These are phyloP conservation scores for Parnassius orleans DNA, from an alignment of 2,888 invertebrate genomes.

Conservation along the genomic window DNA sequence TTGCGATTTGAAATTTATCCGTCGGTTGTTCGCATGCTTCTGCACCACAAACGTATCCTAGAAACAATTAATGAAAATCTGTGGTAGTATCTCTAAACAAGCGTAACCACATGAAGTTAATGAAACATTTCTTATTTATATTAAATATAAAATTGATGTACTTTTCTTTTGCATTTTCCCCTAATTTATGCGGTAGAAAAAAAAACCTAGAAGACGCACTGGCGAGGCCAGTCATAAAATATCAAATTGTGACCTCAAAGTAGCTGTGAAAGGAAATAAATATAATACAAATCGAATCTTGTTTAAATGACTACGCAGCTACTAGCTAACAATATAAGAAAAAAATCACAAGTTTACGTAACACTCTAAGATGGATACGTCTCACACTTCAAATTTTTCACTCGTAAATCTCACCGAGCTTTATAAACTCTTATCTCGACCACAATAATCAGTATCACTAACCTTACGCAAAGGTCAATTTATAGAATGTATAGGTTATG, in stretches of 20 bases:
- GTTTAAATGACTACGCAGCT: slow-evolving; percentile 73
- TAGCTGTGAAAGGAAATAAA: slow-evolving; percentile 58
- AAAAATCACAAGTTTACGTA: slow-evolving; percentile 70
- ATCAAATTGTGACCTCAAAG: slow-evolving; percentile 57
- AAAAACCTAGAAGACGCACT: neutral
- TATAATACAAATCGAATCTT: slow-evolving; percentile 64
- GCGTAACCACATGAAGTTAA: slow-evolving; percentile 22
- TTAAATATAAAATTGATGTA: slow-evolving; percentile 24
- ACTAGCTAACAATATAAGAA: slow-evolving; percentile 71
- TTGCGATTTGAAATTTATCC: neutral
- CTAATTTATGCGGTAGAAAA: slow-evolving; percentile 2
- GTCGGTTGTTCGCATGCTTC: slow-evolving; percentile 3
- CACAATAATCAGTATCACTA: slow-evolving; percentile 78
- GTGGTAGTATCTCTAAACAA: slow-evolving; percentile 43
- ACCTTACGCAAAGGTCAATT: slow-evolving; percentile 79
- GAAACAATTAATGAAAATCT: slow-evolving; percentile 36
- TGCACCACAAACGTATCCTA: slow-evolving; percentile 13
- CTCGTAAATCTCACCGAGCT: slow-evolving; percentile 59
- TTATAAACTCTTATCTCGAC: slow-evolving; percentile 61
- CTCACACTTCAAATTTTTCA: slow-evolving; percentile 60
- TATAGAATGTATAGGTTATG: slow-evolving; percentile 79
- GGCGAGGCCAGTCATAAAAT: slow-evolving; percentile 7
- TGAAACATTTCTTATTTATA: neutral
- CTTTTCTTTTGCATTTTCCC: slow-evolving; percentile 15
- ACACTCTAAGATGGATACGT: slow-evolving; percentile 56